A percentile compares a stretch with the other conserved stretches of the same genome.
Conservation (phyloP, 2,797 vertebrate genomes). For the Urophycis tenuis region DNA sequence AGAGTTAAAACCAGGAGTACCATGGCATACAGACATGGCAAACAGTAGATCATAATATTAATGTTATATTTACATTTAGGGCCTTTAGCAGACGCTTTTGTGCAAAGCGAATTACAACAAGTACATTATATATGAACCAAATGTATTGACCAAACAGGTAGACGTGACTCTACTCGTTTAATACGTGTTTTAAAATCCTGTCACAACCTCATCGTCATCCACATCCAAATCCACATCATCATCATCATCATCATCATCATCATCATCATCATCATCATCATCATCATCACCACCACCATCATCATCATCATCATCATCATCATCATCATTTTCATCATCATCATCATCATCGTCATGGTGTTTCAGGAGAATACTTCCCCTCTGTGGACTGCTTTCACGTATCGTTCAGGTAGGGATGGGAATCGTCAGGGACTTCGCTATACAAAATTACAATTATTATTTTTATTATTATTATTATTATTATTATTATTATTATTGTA, state of each 20-base stretch:
- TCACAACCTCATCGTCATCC: neutral
- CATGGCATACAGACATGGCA: neutral
- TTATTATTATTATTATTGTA: no score
- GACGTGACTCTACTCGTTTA: neutral
- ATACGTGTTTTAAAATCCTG: neutral
- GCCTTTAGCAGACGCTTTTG: no score
- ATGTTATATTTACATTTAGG: no score
- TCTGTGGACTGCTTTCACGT: constrained; percentile 66
- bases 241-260: neutral
- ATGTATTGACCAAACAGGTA: neutral
- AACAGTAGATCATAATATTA: neutral
- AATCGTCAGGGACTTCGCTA: neutral
- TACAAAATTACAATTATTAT: no score
- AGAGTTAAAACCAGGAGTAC: neutral
- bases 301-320: neutral
- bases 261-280: neutral
- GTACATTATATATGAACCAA: no score
- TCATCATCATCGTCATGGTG: neutral
- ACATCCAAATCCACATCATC: neutral
- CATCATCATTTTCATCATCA: neutral
- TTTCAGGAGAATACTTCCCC: constrained; percentile 14
- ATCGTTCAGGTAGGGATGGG: constrained; percentile 39
- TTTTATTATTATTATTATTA: no score
- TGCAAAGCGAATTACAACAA: no score
- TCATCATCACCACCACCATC: no score